A percentile compares a stretch with the other conserved stretches of the same genome.
These are phyloP conservation scores for Tethea ocularis DNA, from an alignment of 2,888 invertebrate genomes.

Conservation along the genomic window DNA sequence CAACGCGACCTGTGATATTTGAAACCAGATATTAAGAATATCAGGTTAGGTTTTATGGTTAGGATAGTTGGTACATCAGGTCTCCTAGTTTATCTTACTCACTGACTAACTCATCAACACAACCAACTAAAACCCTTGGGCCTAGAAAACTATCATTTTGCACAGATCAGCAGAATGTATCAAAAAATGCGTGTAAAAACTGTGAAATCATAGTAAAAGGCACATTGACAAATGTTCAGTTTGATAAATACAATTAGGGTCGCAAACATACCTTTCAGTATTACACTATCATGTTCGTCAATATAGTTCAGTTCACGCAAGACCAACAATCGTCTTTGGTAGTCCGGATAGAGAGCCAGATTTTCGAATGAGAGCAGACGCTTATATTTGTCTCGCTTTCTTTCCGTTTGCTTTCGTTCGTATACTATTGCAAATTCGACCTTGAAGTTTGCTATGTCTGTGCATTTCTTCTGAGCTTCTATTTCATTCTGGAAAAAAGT, in stretches of 20 bases:
- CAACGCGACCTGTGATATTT: conserved; percentile 58
- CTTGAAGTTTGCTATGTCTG: conserved; percentile 91
- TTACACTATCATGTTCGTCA: conserved; percentile 76
- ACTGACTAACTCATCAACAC: too few relatives aligned
- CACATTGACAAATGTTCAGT: too few relatives aligned
- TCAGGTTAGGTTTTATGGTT: too few relatives aligned
- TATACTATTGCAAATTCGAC: conserved; percentile 90
- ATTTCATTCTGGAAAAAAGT: conserved; percentile 65
- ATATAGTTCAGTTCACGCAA: conserved; percentile 89
- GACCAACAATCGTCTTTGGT: conserved; percentile 90
- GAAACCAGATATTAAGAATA: background rate
- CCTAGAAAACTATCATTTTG: too few relatives aligned
- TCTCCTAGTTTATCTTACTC: too few relatives aligned
- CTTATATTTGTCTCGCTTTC: conserved; percentile 87
- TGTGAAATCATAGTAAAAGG: too few relatives aligned
- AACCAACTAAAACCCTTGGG: too few relatives aligned
- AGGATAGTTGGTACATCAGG: too few relatives aligned
- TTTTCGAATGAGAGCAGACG: conserved; percentile 92
- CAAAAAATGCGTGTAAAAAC: too few relatives aligned
- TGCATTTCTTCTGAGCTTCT: conserved; percentile 83
- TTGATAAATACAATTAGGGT: too few relatives aligned
- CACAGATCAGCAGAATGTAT: too few relatives aligned
- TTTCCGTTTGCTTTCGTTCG: conserved; percentile 88
- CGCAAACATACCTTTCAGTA: conserved; percentile 58
- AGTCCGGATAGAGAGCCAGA: conserved; percentile 94